Evolutionary conservation across 2,113 vertebrate genomes (phyloP), one percentile per base, ranked within the genome.

Genomic region (Sialia sialis): DNA sequence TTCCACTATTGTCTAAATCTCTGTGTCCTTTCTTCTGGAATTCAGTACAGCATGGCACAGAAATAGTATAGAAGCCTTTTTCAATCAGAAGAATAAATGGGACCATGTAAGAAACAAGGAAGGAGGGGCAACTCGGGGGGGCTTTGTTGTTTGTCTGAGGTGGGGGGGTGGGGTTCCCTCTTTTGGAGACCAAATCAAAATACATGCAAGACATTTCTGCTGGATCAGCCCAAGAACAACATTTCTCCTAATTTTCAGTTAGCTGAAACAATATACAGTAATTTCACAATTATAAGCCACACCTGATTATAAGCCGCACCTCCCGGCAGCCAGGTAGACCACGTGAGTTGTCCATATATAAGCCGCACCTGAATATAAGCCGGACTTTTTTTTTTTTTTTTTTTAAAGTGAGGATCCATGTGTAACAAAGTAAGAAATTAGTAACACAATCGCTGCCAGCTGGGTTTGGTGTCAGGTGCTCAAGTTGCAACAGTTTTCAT

Each of bases 91-190:
- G 11, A 82, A 82, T 56, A 84, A 72, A 74, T 23, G 16, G 7
- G 5, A 4, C 21, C 49, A 59, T 30, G 13, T 26, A 68, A 93
- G 19, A 52, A 79, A 72, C 10, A 74, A 56, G 14, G 17, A 34
- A 11, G 1, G 30, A n/a, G 5, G 6, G 7, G 19, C 13, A 9
- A n/a, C n/a, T n/a, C n/a, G 46, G 27, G 14, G 8, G 13, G 4
- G 4, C 4, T 64, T 55, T 66, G 4, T 44, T 72, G 39, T 15
- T 63, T 81, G 19, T 52, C 58, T 27, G 11, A n/a, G 10, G n/a
- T 11, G 32, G 6, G 10, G 38, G 9, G 8, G 6, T 7, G 4
- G 9, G 4, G 9, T 51, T 30, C 36, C 25, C 26, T 60, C 32
- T 59, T 76, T 86, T 4, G 2, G 44, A 60, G 30, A 64, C 7